Evolutionary conservation across 2,797 vertebrate species (phyloP), one percentile per base, ranked within the genome.

Genomic region (Perodicticus potto): DNA sequence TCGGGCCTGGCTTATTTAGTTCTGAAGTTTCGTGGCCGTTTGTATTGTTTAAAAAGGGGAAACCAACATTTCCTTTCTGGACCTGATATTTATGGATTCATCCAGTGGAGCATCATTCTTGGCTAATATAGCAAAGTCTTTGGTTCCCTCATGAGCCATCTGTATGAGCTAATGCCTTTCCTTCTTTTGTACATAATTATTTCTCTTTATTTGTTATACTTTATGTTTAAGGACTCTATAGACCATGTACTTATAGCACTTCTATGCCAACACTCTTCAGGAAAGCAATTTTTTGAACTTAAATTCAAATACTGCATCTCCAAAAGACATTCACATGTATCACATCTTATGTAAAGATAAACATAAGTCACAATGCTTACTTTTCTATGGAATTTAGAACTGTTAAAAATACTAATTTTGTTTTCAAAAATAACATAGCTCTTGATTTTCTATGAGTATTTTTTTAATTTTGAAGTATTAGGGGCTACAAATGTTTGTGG

Each of bases 21-120:
- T 93, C 43, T 95, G 91, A 88, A 57, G 45, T 29, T 96, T 96
- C 76, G 96, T 86, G 87, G 97, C 73, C 87, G 97, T 95, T 94
- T 74, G 32, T 92, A 76, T 57, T 89, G 10, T 93, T 96, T 96
- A 16, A 61, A 91, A 91, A 73, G 91, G 88, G 89, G 72, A 97
- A 96, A 93, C 45, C 70, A 94, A 19, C 85, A 86, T 94, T 94
- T 94, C 94, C 3, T 76, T 94, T 97, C 78, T 74, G n/a, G 27
- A 29, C 22, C 17, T 82, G 86, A 49, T 37, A 17, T 81, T 87
- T 97, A 94, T 67, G 92, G 93, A 94, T 96, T 11, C 0, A 87
- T 94, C 70, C 20, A 88, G 43, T 73, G 49, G 73, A 94, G 25
- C 25, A 65, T 96, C 87, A 72, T 72, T 94, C 43, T 83, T 86